Evolutionary conservation across 2,888 invertebrate species (phyloP), one percentile per base, ranked within the genome.

Genomic region (Drosophila bunnanda): DNA sequence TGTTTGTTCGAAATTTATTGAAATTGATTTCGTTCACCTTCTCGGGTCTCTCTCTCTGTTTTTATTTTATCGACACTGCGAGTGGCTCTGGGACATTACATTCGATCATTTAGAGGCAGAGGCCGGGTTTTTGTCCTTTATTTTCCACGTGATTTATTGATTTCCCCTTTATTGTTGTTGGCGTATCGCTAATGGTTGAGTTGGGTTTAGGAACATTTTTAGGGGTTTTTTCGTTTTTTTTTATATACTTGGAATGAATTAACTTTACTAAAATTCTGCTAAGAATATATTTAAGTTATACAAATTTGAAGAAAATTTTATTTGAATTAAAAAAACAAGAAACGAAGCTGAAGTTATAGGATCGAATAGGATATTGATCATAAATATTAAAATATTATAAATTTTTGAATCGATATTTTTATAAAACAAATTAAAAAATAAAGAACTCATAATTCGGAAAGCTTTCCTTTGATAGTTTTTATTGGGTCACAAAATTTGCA

Each of bases 181-280:
- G 73, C 76, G 79, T 81, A 83, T 82, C 78, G 80, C 76, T 86
- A 83, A 83, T 83, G 88, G 86, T 82, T 84, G 82, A 85, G 85
- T 82, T 71, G 61, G 80, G 78, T 78, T 80, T 75, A 58, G 64
- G 59, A n/a, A 10, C 6, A 15, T 34, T 32, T 6, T 2, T 9
- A 9, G 30, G 4, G 8, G 17, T 30, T 12, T 46, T n/a, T 15
- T 2, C 4, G 8, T 15, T 4, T 13, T 8, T 43, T 43, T 7
- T 38, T n/a, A n/a, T n/a, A n/a, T n/a, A 4, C 6, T 41, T 41
- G 20, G 4, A n/a, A n/a, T 8, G 7, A 4, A 30, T 17, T 30
- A 28, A 7, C 7, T 7, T n/a, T 28, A 10, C 5, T 22, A 22
- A 43, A 2, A 28, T 17, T 17, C 7, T 13, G 6, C 1, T 17